Conservation (phyloP, 2,888 invertebrate genomes). For the Marronus borbonicus region DNA sequence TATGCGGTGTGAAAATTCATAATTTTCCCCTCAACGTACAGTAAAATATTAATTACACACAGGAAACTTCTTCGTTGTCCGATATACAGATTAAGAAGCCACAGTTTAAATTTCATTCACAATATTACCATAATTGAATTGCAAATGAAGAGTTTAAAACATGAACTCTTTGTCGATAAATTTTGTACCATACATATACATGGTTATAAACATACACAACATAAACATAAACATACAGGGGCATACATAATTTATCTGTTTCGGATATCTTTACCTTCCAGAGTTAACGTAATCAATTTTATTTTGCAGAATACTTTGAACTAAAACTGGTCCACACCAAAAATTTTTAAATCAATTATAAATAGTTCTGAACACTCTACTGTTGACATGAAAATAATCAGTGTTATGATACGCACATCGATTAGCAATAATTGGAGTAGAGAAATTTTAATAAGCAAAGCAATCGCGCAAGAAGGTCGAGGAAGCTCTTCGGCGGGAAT, state of each 20-base stretch:
- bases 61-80: conserved; percentile 5
- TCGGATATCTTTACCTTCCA: too few species aligned
- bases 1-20: neutral
- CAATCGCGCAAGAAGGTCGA: too few species aligned
- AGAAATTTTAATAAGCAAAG: too few species aligned
- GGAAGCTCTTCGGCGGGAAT: too few species aligned
- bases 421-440: too few species aligned
- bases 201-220: neutral
- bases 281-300: conserved; percentile 54
- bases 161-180: conserved; percentile 18
- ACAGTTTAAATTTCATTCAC: conserved; percentile 3
- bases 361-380: conserved; percentile 31
- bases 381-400: too few species aligned
- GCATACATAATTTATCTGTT: neutral
- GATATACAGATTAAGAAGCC: conserved; percentile 8
- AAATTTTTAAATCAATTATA: neutral
- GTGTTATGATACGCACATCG: too few species aligned
- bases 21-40: neutral
- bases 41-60: conserved; percentile 5
- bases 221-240: neutral
- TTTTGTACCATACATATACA: neutral
- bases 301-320: conserved; percentile 53
- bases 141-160: conserved; percentile 16
- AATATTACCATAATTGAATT: conserved; percentile 22
- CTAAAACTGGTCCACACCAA: conserved; percentile 3